These are phyloP conservation scores for Esox lucius DNA, from an alignment of 2,797 vertebrate species.

Conservation along the genomic window DNA sequence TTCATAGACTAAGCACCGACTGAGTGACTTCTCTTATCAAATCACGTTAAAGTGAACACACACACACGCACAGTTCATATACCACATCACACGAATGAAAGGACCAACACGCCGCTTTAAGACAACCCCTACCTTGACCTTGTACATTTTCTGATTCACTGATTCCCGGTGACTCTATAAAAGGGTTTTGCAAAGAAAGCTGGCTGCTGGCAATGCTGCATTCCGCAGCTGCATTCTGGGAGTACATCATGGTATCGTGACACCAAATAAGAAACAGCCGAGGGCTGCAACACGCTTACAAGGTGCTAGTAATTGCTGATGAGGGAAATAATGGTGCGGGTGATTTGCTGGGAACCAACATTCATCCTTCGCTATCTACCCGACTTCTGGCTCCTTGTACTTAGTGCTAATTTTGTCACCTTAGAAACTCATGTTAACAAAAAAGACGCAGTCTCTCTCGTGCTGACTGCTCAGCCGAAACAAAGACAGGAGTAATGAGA, in stretches of 20 bases:
- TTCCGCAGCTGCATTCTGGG: slow-evolving; percentile 38
- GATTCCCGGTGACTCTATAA: background rate
- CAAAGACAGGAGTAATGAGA: slow-evolving; percentile 31
- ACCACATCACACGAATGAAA: background rate
- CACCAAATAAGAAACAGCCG: slow-evolving; percentile 41
- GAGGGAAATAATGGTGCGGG: slow-evolving; percentile 47
- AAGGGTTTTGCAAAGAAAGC: slow-evolving; percentile 17
- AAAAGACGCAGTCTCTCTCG: slow-evolving; percentile 5
- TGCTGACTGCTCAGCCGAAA: slow-evolving; percentile 28
- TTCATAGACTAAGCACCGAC: background rate
- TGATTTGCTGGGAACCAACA: slow-evolving; percentile 51
- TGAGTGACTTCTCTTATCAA: background rate
- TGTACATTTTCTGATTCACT: background rate
- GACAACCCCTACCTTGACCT: background rate
- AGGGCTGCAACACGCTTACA: slow-evolving; percentile 45
- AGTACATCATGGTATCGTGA: slow-evolving; percentile 42
- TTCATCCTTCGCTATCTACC: slow-evolving; percentile 33
- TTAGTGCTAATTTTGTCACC: slow-evolving; percentile 48
- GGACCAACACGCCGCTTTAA: background rate
- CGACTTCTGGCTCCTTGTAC: slow-evolving; percentile 14
- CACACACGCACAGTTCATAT: background rate
- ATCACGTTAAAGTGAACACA: background rate
- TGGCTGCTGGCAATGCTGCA: slow-evolving; percentile 31
- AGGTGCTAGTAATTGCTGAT: slow-evolving; percentile 55
- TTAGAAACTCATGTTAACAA: slow-evolving; percentile 29